Evolutionary conservation across 2,113 vertebrate genomes (phyloP).

Genomic region (Austrofundulus limnaeus): DNA sequence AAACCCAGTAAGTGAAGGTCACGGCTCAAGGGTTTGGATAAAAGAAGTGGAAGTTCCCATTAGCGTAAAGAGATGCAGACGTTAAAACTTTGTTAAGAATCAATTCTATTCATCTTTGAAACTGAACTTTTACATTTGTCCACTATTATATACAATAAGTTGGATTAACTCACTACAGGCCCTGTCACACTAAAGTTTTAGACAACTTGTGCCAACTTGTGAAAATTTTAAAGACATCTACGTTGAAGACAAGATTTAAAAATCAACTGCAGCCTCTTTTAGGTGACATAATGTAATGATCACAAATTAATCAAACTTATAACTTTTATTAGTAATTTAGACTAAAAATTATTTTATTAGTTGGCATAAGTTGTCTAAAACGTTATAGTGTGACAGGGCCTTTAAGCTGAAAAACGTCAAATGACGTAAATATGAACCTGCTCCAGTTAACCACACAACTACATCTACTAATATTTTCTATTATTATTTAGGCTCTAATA

Average conservation of each 20-base stretch:
- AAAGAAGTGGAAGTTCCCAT: constrained; percentile 11
- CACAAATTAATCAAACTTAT: too few relatives aligned
- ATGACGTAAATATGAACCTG: constrained; percentile 1
- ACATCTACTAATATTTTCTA: constrained; percentile 2
- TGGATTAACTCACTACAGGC: not conserved
- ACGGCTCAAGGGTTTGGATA: constrained; percentile 6
- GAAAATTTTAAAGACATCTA: too few relatives aligned
- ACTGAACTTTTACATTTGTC: constrained; percentile 19
- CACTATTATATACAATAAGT: constrained; percentile 18
- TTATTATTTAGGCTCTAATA: not conserved
- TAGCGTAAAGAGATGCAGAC: constrained; percentile 36
- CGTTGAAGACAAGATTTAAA: too few relatives aligned
- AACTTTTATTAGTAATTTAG: too few relatives aligned
- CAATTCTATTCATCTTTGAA: constrained; percentile 25
- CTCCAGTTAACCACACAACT: not conserved
- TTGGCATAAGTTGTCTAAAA: too few relatives aligned
- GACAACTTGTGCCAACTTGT: too few relatives aligned
- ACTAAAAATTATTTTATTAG: too few relatives aligned
- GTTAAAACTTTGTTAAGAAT: constrained; percentile 25
- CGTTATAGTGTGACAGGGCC: too few relatives aligned
- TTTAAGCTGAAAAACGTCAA: constrained; percentile 12
- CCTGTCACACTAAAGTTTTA: too few relatives aligned
- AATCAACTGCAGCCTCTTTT: too few relatives aligned
- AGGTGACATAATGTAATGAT: too few relatives aligned
- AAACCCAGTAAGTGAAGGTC: constrained; percentile 27